phyloP scores from a whole-genome alignment of 2,113 vertebrate species.

The Oceanodroma tethys region DNA sequence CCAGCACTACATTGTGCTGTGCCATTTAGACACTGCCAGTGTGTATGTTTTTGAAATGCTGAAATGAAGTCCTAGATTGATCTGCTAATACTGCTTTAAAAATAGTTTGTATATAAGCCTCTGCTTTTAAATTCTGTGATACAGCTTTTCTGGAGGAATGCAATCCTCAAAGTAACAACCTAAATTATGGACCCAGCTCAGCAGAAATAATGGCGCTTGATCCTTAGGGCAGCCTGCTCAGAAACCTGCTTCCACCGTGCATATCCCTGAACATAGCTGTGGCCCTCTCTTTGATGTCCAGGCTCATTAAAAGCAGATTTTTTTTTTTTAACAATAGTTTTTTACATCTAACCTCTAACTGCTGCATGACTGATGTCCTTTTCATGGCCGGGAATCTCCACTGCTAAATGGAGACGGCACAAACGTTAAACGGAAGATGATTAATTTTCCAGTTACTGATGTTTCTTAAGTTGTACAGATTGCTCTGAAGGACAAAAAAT shows the following conservation, averaged over 20 bases:
- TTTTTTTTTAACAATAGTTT: background rate
- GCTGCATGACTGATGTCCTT: background rate
- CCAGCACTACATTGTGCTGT: constrained; percentile 8
- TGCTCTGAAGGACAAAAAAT: background rate
- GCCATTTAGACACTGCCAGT: background rate
- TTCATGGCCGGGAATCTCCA: background rate
- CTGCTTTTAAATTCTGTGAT: background rate
- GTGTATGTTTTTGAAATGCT: background rate
- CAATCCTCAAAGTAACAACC: background rate
- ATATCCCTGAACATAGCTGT: background rate
- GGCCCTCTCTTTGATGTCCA: background rate
- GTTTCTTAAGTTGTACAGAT: background rate
- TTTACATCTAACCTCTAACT: background rate
- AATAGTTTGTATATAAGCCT: background rate
- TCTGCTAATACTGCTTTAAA: background rate
- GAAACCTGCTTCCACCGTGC: background rate
- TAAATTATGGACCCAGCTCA: background rate
- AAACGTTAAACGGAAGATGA: background rate
- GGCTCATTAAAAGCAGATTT: background rate
- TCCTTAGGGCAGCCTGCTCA: background rate
- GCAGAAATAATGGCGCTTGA: background rate
- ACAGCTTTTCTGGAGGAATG: background rate
- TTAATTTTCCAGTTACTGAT: background rate
- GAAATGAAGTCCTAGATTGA: background rate
- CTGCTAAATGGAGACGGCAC: background rate